A percentile compares a stretch with the other conserved stretches of the same genome.
These are phyloP conservation scores for Moxostoma hubbsi DNA, from an alignment of 2,797 vertebrate genomes.

Conservation along the genomic window DNA sequence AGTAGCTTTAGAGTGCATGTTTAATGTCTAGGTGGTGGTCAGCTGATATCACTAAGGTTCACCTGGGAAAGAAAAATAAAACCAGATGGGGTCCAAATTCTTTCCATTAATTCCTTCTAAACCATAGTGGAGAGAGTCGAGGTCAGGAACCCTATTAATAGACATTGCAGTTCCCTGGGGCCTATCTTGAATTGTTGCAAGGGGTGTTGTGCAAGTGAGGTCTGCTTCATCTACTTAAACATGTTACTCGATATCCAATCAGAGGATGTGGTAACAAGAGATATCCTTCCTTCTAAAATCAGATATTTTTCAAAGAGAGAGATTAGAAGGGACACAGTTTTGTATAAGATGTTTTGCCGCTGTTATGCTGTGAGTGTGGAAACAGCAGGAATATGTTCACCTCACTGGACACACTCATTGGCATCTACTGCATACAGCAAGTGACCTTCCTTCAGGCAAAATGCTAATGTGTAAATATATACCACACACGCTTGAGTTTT, in stretches of 20 bases:
- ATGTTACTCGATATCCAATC: conserved; percentile 12
- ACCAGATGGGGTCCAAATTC: neutral
- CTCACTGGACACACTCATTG: conserved; percentile 8
- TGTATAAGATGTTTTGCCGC: neutral
- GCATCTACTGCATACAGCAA: conserved; percentile 30
- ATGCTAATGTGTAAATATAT: conserved; percentile 4
- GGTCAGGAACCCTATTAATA: conserved; percentile 4
- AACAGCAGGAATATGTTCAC: conserved; percentile 39
- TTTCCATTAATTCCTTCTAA: neutral
- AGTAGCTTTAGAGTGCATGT: neutral
- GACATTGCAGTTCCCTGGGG: neutral
- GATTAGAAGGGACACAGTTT: conserved; percentile 10
- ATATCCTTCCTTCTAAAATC: neutral
- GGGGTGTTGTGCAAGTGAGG: neutral
- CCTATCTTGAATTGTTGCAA: neutral
- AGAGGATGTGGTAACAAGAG: conserved; percentile 34
- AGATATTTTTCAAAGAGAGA: conserved; percentile 22
- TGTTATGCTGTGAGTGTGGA: conserved; percentile 7
- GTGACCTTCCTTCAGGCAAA: conserved; percentile 17
- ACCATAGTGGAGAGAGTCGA: neutral
- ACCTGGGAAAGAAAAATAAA: neutral
- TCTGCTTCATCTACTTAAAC: neutral
- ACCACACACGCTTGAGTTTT: neutral
- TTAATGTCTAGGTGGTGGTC: neutral
- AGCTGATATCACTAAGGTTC: neutral